Evolutionary conservation across 2,888 invertebrate species (phyloP).

Genomic region (Cantharis flavilabris): DNA sequence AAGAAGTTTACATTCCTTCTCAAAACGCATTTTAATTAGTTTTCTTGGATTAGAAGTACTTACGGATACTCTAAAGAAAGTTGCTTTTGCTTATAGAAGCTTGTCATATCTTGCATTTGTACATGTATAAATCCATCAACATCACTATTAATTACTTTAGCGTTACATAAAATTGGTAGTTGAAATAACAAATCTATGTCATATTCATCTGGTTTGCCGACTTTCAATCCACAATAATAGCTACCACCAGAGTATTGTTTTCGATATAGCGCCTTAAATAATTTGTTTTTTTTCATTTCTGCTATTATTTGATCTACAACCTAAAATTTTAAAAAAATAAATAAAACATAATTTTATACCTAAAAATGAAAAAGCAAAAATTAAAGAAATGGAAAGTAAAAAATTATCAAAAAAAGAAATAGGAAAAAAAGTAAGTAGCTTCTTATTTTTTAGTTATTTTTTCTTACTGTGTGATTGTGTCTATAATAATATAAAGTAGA

Average conservation of each 20-base stretch:
- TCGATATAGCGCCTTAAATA: constrained; percentile 47
- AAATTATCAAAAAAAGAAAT: too few species aligned
- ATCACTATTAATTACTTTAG: constrained; percentile 40
- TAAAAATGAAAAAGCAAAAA: too few species aligned
- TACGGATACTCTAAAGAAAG: not conserved
- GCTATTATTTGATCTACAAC: constrained; percentile 39
- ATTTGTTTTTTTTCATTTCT: constrained; percentile 42
- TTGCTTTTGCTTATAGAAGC: not conserved
- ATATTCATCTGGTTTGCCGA: constrained; percentile 63
- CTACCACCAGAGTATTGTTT: constrained; percentile 61
- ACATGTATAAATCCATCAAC: constrained; percentile 58
- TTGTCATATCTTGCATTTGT: constrained; percentile 42
- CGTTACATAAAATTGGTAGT: constrained; percentile 56
- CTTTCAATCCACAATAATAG: constrained; percentile 64
- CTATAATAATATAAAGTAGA: too few species aligned
- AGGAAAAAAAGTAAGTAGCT: too few species aligned
- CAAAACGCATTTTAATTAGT: too few species aligned
- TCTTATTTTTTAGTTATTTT: too few species aligned
- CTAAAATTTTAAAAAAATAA: constrained; percentile 27
- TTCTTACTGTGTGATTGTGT: too few species aligned
- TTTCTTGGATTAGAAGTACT: too few species aligned
- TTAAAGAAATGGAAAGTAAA: too few species aligned
- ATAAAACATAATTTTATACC: too few species aligned
- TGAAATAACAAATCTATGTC: constrained; percentile 64
- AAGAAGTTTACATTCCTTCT: too few species aligned